Conservation (phyloP, 2,113 vertebrate genomes). For the Helogale parvula region DNA sequence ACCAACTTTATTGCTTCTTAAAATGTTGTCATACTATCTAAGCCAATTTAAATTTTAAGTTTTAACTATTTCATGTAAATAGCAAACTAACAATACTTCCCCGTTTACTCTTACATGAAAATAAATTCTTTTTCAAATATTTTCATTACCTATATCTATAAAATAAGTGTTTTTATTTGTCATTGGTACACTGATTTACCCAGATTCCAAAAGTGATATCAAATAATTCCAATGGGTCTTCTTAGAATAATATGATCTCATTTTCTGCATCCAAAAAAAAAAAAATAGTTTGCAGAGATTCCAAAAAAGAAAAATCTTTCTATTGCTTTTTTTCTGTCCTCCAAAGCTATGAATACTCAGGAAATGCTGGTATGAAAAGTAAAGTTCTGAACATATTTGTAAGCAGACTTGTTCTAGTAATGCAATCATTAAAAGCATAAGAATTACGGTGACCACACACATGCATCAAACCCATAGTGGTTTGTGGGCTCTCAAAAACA, state of each 20-base stretch:
- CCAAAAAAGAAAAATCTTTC: conserved; percentile 13
- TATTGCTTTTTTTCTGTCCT: not conserved
- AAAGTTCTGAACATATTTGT: conserved; percentile 55
- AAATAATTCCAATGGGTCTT: conserved; percentile 31
- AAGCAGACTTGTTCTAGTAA: conserved; percentile 56
- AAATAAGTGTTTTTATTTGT: not conserved
- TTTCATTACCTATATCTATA: not conserved
- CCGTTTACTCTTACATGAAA: conserved; percentile 36
- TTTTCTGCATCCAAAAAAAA: not conserved
- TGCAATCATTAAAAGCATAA: conserved; percentile 55
- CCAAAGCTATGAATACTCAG: not conserved
- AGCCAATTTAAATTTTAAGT: conserved; percentile 34
- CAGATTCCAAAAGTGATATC: conserved; percentile 41
- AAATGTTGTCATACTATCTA: conserved; percentile 41
- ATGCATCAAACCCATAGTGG: conserved; percentile 56
- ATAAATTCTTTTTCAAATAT: not conserved
- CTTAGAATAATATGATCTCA: conserved; percentile 9
- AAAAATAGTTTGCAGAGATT: conserved; percentile 26
- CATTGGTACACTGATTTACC: not conserved
- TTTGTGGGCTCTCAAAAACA: conserved; percentile 39
- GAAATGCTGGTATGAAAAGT: conserved; percentile 41
- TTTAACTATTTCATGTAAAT: conserved; percentile 36
- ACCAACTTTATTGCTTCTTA: conserved; percentile 28
- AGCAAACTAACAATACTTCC: conserved; percentile 2
- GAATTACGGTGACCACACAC: conserved; percentile 37